Evolutionary conservation across 2,797 vertebrate species (phyloP).

Genomic region (Nannoperca obscura): DNA sequence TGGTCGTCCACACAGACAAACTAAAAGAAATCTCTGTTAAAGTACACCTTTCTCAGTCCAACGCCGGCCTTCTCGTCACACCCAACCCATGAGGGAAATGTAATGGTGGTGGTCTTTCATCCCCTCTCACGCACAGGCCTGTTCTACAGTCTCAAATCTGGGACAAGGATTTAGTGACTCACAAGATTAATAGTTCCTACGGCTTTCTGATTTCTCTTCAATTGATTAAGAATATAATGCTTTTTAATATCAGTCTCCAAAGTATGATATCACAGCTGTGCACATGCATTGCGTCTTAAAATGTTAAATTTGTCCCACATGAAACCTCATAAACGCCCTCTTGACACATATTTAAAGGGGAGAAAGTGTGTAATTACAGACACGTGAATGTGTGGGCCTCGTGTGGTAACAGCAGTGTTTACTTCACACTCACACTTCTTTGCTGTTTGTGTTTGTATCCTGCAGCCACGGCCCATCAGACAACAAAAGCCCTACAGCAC

Average conservation of each 20-base stretch:
- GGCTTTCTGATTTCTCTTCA: constrained; percentile 23
- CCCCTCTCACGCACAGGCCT: constrained; percentile 30
- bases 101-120: constrained; percentile 28
- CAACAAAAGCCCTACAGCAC: constrained; percentile 29
- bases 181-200: constrained; percentile 31
- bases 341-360: constrained; percentile 16
- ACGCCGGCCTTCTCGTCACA: constrained; percentile 10
- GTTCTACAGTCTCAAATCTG: constrained; percentile 57
- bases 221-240: constrained; percentile 23
- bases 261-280: constrained; percentile 13
- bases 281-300: constrained; percentile 3
- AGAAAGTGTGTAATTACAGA: constrained; percentile 42
- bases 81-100: constrained; percentile 2
- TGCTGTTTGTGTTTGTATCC: constrained; percentile 29
- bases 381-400: background rate
- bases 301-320: constrained; percentile 16
- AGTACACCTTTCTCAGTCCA: background rate
- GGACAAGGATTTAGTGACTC: constrained; percentile 24
- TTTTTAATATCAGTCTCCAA: background rate
- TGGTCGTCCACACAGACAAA: background rate
- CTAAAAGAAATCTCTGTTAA: background rate
- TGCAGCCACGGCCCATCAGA: background rate
- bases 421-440: constrained; percentile 3
- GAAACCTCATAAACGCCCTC: background rate
- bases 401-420: constrained; percentile 24